phyloP scores from a whole-genome alignment of 1,140 invertebrate genomes.

The Papilio helenus region DNA sequence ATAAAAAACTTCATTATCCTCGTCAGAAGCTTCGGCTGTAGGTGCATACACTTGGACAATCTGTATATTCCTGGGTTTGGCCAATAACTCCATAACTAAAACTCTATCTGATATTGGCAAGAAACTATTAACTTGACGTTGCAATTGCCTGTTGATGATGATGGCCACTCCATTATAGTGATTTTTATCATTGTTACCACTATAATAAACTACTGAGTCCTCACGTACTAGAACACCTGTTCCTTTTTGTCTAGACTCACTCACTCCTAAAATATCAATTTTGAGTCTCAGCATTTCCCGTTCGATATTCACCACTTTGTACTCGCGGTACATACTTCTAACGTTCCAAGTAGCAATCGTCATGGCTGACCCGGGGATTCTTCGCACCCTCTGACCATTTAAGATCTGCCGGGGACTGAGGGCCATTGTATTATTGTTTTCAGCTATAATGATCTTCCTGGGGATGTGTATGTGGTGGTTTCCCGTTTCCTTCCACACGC shows the following conservation, averaged over 20 bases:
- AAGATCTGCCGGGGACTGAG: slow-evolving; percentile 36
- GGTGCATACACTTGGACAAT: slow-evolving; percentile 38
- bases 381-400: slow-evolving; percentile 16
- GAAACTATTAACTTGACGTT: slow-evolving; percentile 24
- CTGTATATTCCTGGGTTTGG: slow-evolving; percentile 37
- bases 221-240: slow-evolving; percentile 10
- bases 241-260: slow-evolving; percentile 23
- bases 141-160: neutral
- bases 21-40: slow-evolving; percentile 27
- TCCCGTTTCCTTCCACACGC: neutral
- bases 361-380: slow-evolving; percentile 33
- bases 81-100: slow-evolving; percentile 34
- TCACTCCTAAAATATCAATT: neutral
- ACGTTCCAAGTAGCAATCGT: slow-evolving; percentile 22
- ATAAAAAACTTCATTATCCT: neutral
- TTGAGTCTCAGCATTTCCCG: neutral
- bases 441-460: slow-evolving; percentile 39
- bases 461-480: slow-evolving; percentile 39
- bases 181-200: slow-evolving; percentile 33
- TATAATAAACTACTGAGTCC: slow-evolving; percentile 25
- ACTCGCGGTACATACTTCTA: slow-evolving; percentile 6
- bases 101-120: slow-evolving; percentile 40
- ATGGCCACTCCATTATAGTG: slow-evolving; percentile 28
- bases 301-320: slow-evolving; percentile 10
- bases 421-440: slow-evolving; percentile 34